Evolutionary conservation across 2,113 vertebrate genomes (phyloP), one percentile per base, ranked within the genome.

Genomic region (Tragelaphus buxtoni): DNA sequence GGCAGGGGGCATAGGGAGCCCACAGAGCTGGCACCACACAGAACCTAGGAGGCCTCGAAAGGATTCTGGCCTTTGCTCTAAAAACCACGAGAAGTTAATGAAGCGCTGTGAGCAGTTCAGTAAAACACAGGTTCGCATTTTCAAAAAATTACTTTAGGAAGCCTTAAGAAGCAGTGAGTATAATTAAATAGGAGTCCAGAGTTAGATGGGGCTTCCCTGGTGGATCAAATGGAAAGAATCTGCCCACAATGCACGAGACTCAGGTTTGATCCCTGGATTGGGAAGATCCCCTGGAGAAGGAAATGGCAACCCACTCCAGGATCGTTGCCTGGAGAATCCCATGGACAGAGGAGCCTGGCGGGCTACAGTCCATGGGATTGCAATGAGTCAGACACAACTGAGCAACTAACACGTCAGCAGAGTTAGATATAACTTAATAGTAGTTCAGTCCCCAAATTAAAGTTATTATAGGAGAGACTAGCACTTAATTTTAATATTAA

Each of bases 121-220:
- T 18, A 74, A 89, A 4, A 45, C 9, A 88, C 13, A 61, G 61
- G n/a, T 13, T 28, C 69, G 39, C 56, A n/a, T 42, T 83, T 56
- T 94, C 98, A 9, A 97, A 98, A 97, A 98, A 98, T 96, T 99
- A 98, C 98, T 98, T 99, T 98, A 98, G 98, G 98, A 98, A 99
- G 98, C 98, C 99, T 99, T 99, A 99, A 99, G 99, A 98, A 98
- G 98, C 98, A 99, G 95, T 93, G 98, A 98, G 98, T 96, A 97
- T 93, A 79, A 96, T 88, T 80, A 88, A 98, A 98, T 96, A 98
- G 98, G 98, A 98, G 98, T 97, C 98, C 99, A 98, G 97, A 98
- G 97, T 99, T 30, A 56, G 77, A 83, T 98, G 99, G 98, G n/a
- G n/a, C 65, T 69, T 69, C 61, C 18, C 65, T 39, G 65, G 65